Evolutionary conservation across 2,797 vertebrate genomes (phyloP), one percentile per base, ranked within the genome.

Genomic region (Sebastes trivittatus): DNA sequence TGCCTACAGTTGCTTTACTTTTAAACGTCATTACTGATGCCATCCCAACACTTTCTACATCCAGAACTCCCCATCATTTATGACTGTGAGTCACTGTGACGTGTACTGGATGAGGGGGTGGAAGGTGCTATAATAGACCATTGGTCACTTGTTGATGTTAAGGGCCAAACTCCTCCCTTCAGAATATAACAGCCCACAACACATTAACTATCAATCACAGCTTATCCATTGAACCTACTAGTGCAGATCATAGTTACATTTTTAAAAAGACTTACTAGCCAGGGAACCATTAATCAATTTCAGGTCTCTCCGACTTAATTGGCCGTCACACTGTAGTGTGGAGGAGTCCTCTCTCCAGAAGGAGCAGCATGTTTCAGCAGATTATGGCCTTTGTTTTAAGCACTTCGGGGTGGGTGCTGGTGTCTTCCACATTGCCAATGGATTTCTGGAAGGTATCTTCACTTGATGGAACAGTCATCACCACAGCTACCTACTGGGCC

Each of bases 401-500:
- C 54, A 91, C 97, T 25, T 97, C 96, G 0, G 98, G 98, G n/a
- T 98, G 97, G 97, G 96, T 98, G 83, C 95, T 99, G 56, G 95
- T 97, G 56, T 98, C 96, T n/a, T 98, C 98, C 85, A 99, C 97
- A 20, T 88, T 99, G 89, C 97, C 97, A 54, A 98, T 95, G 64
- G 98, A 99, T 92, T 98, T 98, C 92, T 99, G 98, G 98, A 98
- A 99, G 84, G 98, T 99, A 69, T 98, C 97, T 9, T 95, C 96
- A 30, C 94, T 97, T 76, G 98, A 98, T 81, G 98, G 98, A 83
- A 97, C 96, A 0, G 97, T 99, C 86, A 99, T 99, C 93, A 99
- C 98, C 90, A 98, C 98, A 18, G 97, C 97, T 72, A 98, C 97
- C 42, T 97, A 94, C 88, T 99, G 97, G 97, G 96, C 98, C 88